Evolutionary conservation across 2,113 vertebrate genomes (phyloP), one percentile per base, ranked within the genome.

Genomic region (Caracal caracal): DNA sequence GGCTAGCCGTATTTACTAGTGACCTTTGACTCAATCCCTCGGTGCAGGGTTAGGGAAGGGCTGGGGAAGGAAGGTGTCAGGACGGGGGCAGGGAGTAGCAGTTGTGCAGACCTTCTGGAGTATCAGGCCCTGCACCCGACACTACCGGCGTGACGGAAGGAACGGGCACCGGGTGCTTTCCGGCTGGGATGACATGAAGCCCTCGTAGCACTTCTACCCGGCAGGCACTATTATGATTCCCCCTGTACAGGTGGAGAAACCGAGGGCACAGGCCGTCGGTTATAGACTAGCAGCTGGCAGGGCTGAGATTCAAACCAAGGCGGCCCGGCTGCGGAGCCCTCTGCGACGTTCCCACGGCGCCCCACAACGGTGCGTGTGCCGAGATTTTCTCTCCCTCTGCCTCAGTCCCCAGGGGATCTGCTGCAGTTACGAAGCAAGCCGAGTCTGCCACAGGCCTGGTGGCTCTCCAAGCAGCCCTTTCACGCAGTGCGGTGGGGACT

Each of bases 391-490:
- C 7, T 28, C 47, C 15, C 3, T 70, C 56, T 49, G 65, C 35
- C 66, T 49, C 1, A 24, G 43, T 49, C 28, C 24, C 81, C 35
- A 51, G 40, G 1, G 20, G 30, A 71, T n/a, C 40, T 16, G 24
- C 15, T 5, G 1, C 15, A 22, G 70, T 9, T 20, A 65, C 5
- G n/a, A 43, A 88, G 33, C 17, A 40, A 76, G 30, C n/a, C 30
- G 6, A 53, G 70, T 26, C 24, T 6, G 53, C 53, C 33, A 5
- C 7, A 2, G n/a, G 33, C 9, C 61, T 30, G 16, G 24, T 9
- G 80, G 86, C 86, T 71, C 80, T 65, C 87, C 56, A 56, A 5
- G 35, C 61, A 85, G 71, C 71, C 33, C 40, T 80, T 59, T 47
- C 51, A 7, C 5, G 0, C 22, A 2, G 30, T 19, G 53, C 35